Conservation (phyloP, 2,888 invertebrate genomes). For the Syrphus vitripennis region DNA sequence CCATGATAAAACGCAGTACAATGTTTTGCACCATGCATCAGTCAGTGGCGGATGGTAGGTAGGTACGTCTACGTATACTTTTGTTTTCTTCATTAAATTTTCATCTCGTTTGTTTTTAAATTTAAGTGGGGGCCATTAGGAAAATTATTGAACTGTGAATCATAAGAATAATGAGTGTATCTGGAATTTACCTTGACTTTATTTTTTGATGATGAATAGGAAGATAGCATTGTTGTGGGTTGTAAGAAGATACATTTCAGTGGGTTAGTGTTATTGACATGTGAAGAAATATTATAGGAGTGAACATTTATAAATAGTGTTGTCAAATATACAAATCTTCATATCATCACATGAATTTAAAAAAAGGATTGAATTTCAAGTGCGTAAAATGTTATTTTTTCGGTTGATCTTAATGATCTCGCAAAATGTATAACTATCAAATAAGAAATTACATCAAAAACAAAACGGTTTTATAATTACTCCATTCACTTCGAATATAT, state of each 20-base stretch:
- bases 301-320: background rate
- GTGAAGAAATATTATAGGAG: background rate
- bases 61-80: background rate
- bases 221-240: background rate
- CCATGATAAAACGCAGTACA: background rate
- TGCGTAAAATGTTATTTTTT: no score
- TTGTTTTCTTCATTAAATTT: background rate
- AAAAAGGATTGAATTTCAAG: no score
- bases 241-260: background rate
- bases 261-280: background rate
- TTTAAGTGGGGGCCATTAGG: background rate
- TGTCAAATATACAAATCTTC: no score
- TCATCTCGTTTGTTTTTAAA: background rate
- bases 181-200: constrained; percentile 6
- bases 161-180: background rate
- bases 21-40: no score
- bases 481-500: no score
- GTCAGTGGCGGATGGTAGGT: background rate
- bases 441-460: no score
- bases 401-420: no score
- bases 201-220: background rate
- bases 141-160: constrained; percentile 4
- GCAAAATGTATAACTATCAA: no score
- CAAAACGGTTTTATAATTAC: no score
- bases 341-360: no score